Conservation (phyloP, 2,888 invertebrate genomes). For the Dorcus parallelipipedus region DNA sequence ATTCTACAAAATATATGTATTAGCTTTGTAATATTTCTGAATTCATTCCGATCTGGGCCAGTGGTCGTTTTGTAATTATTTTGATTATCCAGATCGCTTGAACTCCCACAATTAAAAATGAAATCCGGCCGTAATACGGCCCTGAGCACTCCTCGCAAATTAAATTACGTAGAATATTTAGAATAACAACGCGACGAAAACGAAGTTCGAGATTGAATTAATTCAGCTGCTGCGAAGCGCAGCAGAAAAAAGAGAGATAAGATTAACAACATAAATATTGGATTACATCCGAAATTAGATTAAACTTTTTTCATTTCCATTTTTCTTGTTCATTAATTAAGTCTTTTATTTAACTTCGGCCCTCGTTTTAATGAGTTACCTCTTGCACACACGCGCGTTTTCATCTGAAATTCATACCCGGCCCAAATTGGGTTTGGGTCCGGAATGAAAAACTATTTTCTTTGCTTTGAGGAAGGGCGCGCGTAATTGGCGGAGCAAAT, state of each 20-base stretch:
- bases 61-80: too few species aligned
- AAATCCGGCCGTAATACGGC: neutral
- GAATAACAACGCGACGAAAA: neutral
- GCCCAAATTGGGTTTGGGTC: too few species aligned
- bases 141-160: neutral
- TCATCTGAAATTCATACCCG: neutral
- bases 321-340: constrained; percentile 16
- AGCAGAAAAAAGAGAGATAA: constrained; percentile 7
- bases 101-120: too few species aligned
- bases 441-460: neutral
- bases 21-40: too few species aligned
- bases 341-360: constrained; percentile 15
- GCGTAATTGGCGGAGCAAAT: too few species aligned
- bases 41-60: too few species aligned
- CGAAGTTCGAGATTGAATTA: constrained; percentile 2
- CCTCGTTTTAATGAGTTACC: neutral
- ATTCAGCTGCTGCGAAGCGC: neutral
- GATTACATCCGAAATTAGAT: constrained; percentile 11
- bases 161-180: neutral
- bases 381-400: neutral
- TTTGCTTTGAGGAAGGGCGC: neutral
- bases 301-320: constrained; percentile 19
- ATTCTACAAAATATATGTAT: too few species aligned
- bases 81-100: too few species aligned
- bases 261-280: constrained; percentile 15